A percentile compares a stretch with the other conserved stretches of the same genome.
phyloP scores from a whole-genome alignment of 2,113 vertebrate species.

The Macquaria australasica region DNA sequence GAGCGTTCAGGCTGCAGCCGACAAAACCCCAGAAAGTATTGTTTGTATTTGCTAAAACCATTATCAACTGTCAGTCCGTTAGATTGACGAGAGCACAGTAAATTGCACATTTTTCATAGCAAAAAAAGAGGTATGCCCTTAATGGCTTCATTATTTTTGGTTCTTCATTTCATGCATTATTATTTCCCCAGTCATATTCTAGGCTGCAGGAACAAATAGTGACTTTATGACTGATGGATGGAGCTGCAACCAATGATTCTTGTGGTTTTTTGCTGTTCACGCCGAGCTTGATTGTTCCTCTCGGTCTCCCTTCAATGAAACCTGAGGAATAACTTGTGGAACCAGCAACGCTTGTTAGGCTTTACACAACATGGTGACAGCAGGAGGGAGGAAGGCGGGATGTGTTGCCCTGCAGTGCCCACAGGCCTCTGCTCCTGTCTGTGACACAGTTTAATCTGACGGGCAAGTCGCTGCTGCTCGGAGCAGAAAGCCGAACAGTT shows the following conservation, averaged over 20 bases:
- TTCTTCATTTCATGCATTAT: slow-evolving; percentile 39
- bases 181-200: slow-evolving; percentile 37
- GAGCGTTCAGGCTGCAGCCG: slow-evolving; percentile 6
- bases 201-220: slow-evolving; percentile 14
- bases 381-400: slow-evolving; percentile 10
- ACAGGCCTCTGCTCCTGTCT: slow-evolving; percentile 17
- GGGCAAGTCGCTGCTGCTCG: not conserved
- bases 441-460: slow-evolving; percentile 33
- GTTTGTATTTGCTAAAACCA: slow-evolving; percentile 21
- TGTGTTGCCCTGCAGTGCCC: slow-evolving; percentile 5
- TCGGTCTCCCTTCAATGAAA: slow-evolving; percentile 23
- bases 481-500: slow-evolving; percentile 10
- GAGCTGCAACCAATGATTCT: slow-evolving; percentile 10
- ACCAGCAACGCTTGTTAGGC: slow-evolving; percentile 45
- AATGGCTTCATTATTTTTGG: slow-evolving; percentile 45
- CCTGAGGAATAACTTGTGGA: slow-evolving; percentile 6
- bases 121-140: not conserved
- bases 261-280: slow-evolving; percentile 6
- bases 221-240: slow-evolving; percentile 37
- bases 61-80: slow-evolving; percentile 39
- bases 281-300: slow-evolving; percentile 5
- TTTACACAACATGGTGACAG: slow-evolving; percentile 12
- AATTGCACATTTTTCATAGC: slow-evolving; percentile 22
- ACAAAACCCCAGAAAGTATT: not conserved
- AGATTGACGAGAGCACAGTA: slow-evolving; percentile 28